These are phyloP conservation scores for Chiloscyllium plagiosum DNA, from an alignment of 2,113 vertebrate genomes.

Conservation along the genomic window DNA sequence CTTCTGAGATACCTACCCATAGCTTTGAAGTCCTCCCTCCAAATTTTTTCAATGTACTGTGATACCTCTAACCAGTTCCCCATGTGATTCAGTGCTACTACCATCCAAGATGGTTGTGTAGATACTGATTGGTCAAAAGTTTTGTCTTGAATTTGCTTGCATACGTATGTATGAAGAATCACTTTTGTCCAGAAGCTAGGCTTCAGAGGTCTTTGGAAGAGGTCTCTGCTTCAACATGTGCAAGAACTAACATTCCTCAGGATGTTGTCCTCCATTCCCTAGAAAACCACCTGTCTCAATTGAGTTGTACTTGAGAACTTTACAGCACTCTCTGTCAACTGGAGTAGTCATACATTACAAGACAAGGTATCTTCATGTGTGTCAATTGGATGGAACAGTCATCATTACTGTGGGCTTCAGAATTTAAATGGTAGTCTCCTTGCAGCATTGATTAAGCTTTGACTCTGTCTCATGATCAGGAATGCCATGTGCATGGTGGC, in stretches of 20 bases:
- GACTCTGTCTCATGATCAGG: background rate
- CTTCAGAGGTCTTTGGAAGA: background rate
- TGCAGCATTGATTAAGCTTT: background rate
- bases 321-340: background rate
- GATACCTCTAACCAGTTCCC: background rate
- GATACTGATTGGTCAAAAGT: background rate
- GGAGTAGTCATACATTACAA: background rate
- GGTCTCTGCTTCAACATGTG: background rate
- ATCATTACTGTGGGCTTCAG: background rate
- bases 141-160: background rate
- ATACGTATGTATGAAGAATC: background rate
- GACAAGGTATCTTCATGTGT: background rate
- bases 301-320: background rate
- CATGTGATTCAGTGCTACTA: too few relatives aligned
- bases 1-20: background rate
- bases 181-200: background rate
- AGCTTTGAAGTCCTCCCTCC: background rate
- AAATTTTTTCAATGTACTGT: background rate
- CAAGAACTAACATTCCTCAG: background rate
- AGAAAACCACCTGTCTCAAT: background rate
- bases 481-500: background rate
- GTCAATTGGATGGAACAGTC: background rate
- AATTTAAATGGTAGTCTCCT: background rate
- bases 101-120: background rate
- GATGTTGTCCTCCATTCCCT: background rate